These are phyloP conservation scores for Prosopocoilus inquinatus DNA, from an alignment of 2,888 invertebrate species.

Conservation along the genomic window DNA sequence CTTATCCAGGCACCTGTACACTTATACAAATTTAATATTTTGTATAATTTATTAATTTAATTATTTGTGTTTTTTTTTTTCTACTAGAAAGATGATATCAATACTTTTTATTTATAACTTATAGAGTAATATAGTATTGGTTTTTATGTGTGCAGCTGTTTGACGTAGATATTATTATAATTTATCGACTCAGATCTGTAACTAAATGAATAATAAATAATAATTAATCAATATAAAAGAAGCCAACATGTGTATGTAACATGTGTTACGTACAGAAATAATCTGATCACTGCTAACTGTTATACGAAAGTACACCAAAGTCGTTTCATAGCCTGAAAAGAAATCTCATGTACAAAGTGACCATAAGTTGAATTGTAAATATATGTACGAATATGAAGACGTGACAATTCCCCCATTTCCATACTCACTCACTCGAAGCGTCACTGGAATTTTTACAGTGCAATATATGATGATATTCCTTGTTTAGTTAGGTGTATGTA, in stretches of 20 bases:
- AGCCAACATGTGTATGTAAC: no score
- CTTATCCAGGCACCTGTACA: slow-evolving; percentile 39
- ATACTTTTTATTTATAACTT: no score
- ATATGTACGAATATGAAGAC: slow-evolving; percentile 18
- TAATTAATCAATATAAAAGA: no score
- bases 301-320: slow-evolving; percentile 39
- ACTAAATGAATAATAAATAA: no score
- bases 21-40: slow-evolving; percentile 34
- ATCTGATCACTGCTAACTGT: slow-evolving; percentile 12
- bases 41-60: slow-evolving; percentile 4
- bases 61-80: no score
- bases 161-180: no score
- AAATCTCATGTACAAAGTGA: slow-evolving; percentile 40
- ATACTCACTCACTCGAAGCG: slow-evolving; percentile 13
- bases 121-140: no score
- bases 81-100: no score
- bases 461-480: slow-evolving; percentile 33
- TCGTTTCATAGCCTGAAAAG: slow-evolving; percentile 35
- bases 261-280: no score
- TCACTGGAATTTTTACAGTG: slow-evolving; percentile 42
- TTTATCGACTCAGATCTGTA: no score
- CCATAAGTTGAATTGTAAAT: slow-evolving; percentile 18
- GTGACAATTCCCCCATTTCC: slow-evolving; percentile 12
- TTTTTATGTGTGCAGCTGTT: no score
- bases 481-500: slow-evolving; percentile 22